These are phyloP conservation scores for Cyanocitta stelleri DNA, from an alignment of 2,113 vertebrate genomes.

Conservation along the genomic window DNA sequence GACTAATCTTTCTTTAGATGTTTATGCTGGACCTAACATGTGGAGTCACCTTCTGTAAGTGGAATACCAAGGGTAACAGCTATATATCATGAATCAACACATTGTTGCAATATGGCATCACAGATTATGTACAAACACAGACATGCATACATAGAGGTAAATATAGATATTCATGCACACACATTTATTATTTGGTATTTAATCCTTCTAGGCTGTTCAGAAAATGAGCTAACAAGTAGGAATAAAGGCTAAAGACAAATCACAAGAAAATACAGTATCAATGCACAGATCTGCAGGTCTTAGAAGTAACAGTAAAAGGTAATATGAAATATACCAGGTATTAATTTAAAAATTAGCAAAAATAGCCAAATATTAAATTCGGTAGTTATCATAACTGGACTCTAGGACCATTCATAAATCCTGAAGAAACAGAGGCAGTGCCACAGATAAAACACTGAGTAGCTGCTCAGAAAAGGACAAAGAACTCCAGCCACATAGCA, in stretches of 20 bases:
- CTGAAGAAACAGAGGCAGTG: neutral
- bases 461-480: neutral
- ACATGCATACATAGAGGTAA: neutral
- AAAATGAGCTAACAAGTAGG: neutral
- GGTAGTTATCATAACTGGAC: neutral
- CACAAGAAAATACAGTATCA: neutral
- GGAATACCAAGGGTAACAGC: neutral
- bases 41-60: neutral
- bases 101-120: neutral
- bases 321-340: neutral
- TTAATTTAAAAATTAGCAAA: neutral
- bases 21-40: neutral
- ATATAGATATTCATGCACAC: neutral
- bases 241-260: neutral
- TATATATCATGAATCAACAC: neutral
- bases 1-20: neutral
- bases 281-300: neutral
- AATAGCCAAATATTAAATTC: neutral
- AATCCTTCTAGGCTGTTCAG: neutral
- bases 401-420: neutral
- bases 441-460: neutral
- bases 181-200: neutral
- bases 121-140: neutral
- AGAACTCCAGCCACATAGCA: neutral
- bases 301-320: neutral